These are phyloP conservation scores for Brachyhypopomus gauderio DNA, from an alignment of 2,113 vertebrate genomes.

Conservation along the genomic window DNA sequence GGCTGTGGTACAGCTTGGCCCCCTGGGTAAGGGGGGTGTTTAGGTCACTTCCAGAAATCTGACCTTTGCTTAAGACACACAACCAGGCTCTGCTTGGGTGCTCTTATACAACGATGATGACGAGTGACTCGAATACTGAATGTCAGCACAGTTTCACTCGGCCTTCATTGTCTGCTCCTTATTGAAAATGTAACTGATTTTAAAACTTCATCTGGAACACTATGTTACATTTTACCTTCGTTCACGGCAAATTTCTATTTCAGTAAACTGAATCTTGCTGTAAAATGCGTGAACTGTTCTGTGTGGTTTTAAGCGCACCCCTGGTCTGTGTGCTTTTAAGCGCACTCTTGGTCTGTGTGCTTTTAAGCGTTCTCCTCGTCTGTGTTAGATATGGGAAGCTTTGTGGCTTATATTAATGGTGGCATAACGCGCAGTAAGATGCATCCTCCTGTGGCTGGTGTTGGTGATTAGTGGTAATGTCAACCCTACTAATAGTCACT, in stretches of 20 bases:
- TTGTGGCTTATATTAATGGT: slow-evolving; percentile 23
- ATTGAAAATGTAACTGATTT: slow-evolving; percentile 13
- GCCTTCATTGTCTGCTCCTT: slow-evolving; percentile 20
- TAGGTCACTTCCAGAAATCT: slow-evolving; percentile 33
- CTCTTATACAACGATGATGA: background rate
- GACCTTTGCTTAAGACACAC: slow-evolving; percentile 40
- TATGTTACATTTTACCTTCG: slow-evolving; percentile 10
- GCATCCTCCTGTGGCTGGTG: slow-evolving; percentile 42
- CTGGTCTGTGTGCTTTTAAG: background rate
- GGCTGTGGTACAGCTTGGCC: slow-evolving; percentile 27
- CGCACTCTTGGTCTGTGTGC: background rate
- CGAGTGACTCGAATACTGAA: background rate
- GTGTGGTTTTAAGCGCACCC: slow-evolving; percentile 9
- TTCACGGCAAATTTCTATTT: slow-evolving; percentile 17
- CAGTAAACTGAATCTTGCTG: slow-evolving; percentile 14
- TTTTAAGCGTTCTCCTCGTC: background rate
- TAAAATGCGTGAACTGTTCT: background rate
- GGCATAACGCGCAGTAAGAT: slow-evolving; percentile 23
- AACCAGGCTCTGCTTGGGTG: slow-evolving; percentile 9
- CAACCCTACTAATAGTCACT: slow-evolving; percentile 69
- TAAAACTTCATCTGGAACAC: background rate
- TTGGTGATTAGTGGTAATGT: slow-evolving; percentile 71
- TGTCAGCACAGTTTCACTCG: background rate
- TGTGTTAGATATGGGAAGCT: slow-evolving; percentile 5
- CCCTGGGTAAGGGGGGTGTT: background rate